phyloP scores from a whole-genome alignment of 2,113 vertebrate genomes.

The Brachypodius melanocephalos region DNA sequence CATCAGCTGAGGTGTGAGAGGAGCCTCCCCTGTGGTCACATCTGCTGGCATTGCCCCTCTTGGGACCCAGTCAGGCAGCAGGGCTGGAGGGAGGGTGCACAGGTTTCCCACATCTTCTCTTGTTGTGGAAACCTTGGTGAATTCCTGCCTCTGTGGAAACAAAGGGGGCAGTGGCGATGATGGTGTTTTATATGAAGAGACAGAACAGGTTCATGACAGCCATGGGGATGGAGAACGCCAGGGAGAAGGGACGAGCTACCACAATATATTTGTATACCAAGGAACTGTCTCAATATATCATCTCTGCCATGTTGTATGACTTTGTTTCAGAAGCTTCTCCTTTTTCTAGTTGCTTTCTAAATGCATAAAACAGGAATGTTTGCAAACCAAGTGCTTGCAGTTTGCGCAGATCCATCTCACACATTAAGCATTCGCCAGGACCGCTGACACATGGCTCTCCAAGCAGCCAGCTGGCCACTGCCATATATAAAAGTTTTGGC shows the following conservation, averaged over 20 bases:
- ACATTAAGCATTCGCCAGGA: constrained; percentile 57
- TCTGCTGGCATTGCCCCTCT: neutral
- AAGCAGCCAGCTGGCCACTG: constrained; percentile 67
- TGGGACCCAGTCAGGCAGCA: neutral
- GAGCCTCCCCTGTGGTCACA: neutral
- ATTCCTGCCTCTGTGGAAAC: neutral
- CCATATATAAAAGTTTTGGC: constrained; percentile 63
- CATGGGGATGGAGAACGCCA: neutral
- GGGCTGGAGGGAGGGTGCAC: neutral
- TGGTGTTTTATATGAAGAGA: neutral
- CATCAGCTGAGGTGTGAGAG: neutral
- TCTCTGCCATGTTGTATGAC: neutral
- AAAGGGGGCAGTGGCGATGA: neutral
- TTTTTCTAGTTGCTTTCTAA: constrained; percentile 43
- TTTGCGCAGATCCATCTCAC: constrained; percentile 53
- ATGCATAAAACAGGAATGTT: constrained; percentile 56
- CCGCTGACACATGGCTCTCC: constrained; percentile 64
- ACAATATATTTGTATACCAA: neutral
- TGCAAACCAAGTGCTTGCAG: constrained; percentile 58
- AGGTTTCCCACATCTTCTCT: neutral
- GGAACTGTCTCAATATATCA: neutral
- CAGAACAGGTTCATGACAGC: neutral
- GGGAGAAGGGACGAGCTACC: neutral
- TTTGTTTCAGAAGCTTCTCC: constrained; percentile 47
- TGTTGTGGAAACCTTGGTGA: neutral